Evolutionary conservation across 2,888 invertebrate species (phyloP), one percentile per base, ranked within the genome.

Genomic region (Laspeyria flexula): DNA sequence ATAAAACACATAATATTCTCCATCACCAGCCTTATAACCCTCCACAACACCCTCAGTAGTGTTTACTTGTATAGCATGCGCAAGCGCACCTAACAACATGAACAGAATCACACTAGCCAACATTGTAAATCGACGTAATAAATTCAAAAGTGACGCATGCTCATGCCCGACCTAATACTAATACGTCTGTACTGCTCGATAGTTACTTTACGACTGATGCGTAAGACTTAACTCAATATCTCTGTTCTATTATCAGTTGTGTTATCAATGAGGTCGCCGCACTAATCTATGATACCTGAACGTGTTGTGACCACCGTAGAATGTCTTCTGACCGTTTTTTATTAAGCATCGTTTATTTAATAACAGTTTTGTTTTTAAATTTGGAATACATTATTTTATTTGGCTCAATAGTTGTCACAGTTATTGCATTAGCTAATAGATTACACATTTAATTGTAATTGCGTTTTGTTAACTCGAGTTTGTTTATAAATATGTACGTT

Each of bases 1-100:
- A 57, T 85, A 85, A 42, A 86, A 91, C 1, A 70, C 73, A 15
- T 60, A 64, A 55, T 86, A 87, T 41, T 77, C 67, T 0, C 84
- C 85, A 58, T 83, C 83, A 0, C 43, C 10, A 0, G 75, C 79
- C 3, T 54, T 62, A 1, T 51, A 52, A 0, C 88, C 90, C 37
- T 79, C 69, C 11, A 90, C 71, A n/a, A 60, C 47, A 34, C 91
- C 79, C 55, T 90, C 81, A 0, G 83, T 80, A 0, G 85, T 89
- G 5, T 77, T 80, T 33, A 89, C 89, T 55, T 72, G 75, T 1
- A 73, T 10, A 45, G 47, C 55, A 44, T 75, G 67, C 65, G 65
- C 70, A 25, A 54, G 62, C 65, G 60, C 74, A 69, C 69, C 47
- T 40, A 63, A 33, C 11, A 57, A 43, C 49, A 65, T 33, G 52